Base-by-base conservation (phyloP, 1,140 invertebrate genomes). In the Charaxes varanes region DNA sequence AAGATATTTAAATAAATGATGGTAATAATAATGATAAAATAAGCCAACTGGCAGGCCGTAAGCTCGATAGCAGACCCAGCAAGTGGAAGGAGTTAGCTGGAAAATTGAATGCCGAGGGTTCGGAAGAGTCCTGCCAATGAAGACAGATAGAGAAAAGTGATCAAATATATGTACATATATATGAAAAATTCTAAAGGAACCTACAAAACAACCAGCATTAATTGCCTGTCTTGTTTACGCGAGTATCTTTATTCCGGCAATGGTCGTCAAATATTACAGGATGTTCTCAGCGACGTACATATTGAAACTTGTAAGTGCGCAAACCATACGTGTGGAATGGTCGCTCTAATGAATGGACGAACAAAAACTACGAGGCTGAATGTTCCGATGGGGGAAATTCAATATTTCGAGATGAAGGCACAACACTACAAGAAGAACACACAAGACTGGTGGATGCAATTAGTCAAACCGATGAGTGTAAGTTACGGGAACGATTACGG, bases 161-260 rank as follows among this genome's bases (percentile, higher is more conserved):
- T n/a, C n/a, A n/a, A n/a, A n/a, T n/a, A n/a, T n/a, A n/a, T n/a
- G n/a, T n/a, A n/a, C n/a, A n/a, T n/a, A n/a, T n/a, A n/a, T n/a
- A n/a, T n/a, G n/a, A n/a, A n/a, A n/a, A n/a, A n/a, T n/a, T n/a
- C n/a, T n/a, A n/a, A 53, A 46, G 42, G 28, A 51, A 21, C 19
- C 28, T 13, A 35, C 5, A 19, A 49, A 5, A 42, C 49, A 26
- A 68, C 52, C 27, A 53, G 52, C 51, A 40, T 60, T 54, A 30
- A 26, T 38, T 53, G 46, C 24, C n/a, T 62, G 12, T 18, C 30
- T 55, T 47, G 43, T 45, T n/a, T 59, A 32, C 33, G 27, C 36
- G 15, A 53, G 41, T 60, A 53, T 22, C 17, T 56, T 56, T 24
- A 18, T 53, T 31, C 35, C 38, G 48, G 48, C 41, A 14, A 27